A percentile compares a stretch with the other conserved stretches of the same genome.
These are phyloP conservation scores for Rhagoletis pomonella DNA, from an alignment of 1,140 invertebrate species.

Conservation along the genomic window DNA sequence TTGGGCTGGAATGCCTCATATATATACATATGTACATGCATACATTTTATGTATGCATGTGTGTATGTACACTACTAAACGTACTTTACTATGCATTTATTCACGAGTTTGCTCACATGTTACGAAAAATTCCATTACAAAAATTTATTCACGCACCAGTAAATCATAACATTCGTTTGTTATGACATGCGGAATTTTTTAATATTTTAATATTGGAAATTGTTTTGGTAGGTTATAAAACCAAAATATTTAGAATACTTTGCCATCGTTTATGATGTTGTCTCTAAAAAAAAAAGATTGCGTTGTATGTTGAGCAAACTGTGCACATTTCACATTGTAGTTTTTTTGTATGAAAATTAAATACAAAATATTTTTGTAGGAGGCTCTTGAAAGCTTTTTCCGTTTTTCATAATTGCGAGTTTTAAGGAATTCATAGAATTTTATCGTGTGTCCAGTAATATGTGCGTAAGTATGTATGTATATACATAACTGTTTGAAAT, in stretches of 20 bases:
- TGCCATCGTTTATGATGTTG: neutral
- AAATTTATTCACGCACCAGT: conserved; percentile 15
- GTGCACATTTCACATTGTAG: too few species aligned
- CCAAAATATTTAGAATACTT: neutral
- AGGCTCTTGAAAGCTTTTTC: too few species aligned
- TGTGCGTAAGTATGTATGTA: too few species aligned
- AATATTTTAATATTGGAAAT: conserved; percentile 23
- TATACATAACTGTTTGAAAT: too few species aligned
- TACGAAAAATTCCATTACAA: conserved; percentile 21
- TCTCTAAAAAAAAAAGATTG: neutral
- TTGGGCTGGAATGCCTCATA: too few species aligned
- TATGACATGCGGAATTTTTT: conserved; percentile 16
- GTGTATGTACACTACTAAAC: neutral
- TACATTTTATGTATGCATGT: too few species aligned
- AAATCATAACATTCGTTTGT: conserved; percentile 7
- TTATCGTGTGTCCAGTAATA: too few species aligned
- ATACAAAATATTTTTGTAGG: too few species aligned
- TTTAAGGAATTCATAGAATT: too few species aligned
- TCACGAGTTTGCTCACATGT: neutral
- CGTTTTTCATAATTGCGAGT: too few species aligned
- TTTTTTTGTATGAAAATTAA: too few species aligned
- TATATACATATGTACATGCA: too few species aligned
- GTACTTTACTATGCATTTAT: neutral
- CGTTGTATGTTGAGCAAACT: neutral
- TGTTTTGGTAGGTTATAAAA: neutral